These are phyloP conservation scores for Priocnemis perturbator DNA, from an alignment of 2,888 invertebrate species.

Conservation along the genomic window DNA sequence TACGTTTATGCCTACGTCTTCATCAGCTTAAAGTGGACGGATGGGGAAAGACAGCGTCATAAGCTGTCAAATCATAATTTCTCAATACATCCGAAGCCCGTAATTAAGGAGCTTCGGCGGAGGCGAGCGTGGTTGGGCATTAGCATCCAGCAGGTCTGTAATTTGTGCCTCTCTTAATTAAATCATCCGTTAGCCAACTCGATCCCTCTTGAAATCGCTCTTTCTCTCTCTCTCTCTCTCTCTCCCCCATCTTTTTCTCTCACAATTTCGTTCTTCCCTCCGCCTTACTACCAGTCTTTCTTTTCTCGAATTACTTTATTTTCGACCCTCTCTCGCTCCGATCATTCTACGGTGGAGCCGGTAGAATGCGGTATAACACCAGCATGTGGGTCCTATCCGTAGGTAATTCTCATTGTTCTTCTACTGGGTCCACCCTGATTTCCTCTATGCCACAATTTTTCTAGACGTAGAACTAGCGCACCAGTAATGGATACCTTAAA, in stretches of 20 bases:
- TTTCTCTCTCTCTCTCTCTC: slow-evolving; percentile 38
- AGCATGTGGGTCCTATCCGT: too few species aligned
- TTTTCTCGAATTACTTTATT: slow-evolving; percentile 33
- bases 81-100: slow-evolving; percentile 70
- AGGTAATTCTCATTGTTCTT: too few species aligned
- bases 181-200: slow-evolving; percentile 75
- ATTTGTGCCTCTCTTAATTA: slow-evolving; percentile 76
- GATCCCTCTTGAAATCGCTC: slow-evolving; percentile 45
- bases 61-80: slow-evolving; percentile 61
- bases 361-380: too few species aligned
- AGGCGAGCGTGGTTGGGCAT: slow-evolving; percentile 71
- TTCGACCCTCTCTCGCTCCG: slow-evolving; percentile 26
- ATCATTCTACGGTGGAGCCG: background rate
- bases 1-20: background rate
- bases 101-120: slow-evolving; percentile 71
- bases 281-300: background rate
- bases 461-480: too few species aligned
- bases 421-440: too few species aligned
- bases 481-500: too few species aligned
- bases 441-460: too few species aligned
- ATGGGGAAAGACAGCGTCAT: slow-evolving; percentile 41
- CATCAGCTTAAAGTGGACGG: background rate
- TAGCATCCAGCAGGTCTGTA: slow-evolving; percentile 74
- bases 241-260: slow-evolving; percentile 39
- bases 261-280: slow-evolving; percentile 29